Evolutionary conservation across 2,797 vertebrate genomes (phyloP), one percentile per base, ranked within the genome.

Genomic region (Smutsia gigantea): DNA sequence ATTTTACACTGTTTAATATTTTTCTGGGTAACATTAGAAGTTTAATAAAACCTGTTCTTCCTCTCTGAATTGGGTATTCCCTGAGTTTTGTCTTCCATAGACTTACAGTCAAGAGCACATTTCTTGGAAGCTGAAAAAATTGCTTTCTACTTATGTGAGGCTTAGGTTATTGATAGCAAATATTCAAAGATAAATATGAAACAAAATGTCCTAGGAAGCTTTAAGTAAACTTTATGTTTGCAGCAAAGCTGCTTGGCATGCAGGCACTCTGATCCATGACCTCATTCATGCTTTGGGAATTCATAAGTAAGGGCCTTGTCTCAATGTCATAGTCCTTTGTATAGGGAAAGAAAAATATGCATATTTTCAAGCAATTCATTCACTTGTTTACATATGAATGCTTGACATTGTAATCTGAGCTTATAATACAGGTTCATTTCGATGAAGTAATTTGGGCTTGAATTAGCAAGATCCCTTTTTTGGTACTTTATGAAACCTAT

Each of bases 1-100:
- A 2, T 97, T 96, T 96, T 95, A 81, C 96, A 85, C 72, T 94
- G 5, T 71, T 78, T 95, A 90, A 81, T 93, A 25, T 88, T 86
- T 77, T 96, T 72, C 71, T 86, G 88, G 23, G 78, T 95, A 94
- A 82, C 1, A 64, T 87, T 81, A 92, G 9, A 64, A 89, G 69
- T 90, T 96, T 51, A 57, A 95, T 96, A 92, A 75, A 63, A 63
- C 18, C 63, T 82, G 37, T 31, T 77, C 55, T n/a, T 89, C 59
- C 72, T 87, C 18, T 34, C 31, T 25, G n/a, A 68, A 53, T 29
- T 31, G 91, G 83, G 66, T 29, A 74, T 64, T 64, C 21, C 39
- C 37, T 87, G 66, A 95, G 68, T 71, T 89, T 97, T 74, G 57
- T 92, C 23, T 46, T 79, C 42, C 37, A 9, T 59, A 42, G 63